A percentile compares a stretch with the other conserved stretches of the same genome.
Evolutionary conservation across 2,113 vertebrate genomes (phyloP).

Genomic region (Pterocles gutturalis): DNA sequence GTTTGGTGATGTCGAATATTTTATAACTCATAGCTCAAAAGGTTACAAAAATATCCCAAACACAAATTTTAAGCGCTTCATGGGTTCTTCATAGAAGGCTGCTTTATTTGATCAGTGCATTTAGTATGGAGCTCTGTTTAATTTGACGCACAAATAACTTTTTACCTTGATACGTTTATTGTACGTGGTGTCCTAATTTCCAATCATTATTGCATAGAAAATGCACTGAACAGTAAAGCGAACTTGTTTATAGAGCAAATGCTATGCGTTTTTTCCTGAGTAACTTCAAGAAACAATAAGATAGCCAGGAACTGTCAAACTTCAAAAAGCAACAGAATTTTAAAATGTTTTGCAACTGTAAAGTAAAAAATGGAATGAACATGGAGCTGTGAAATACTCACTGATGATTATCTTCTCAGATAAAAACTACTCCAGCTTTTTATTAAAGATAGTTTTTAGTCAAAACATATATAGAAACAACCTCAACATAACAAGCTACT

Average conservation of each 20-base stretch:
- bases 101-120: slow-evolving; percentile 72
- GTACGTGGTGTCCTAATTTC: not conserved
- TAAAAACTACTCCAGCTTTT: slow-evolving; percentile 91
- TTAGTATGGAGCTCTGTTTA: not conserved
- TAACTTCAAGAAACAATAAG: slow-evolving; percentile 72
- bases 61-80: slow-evolving; percentile 66
- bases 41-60: slow-evolving; percentile 74
- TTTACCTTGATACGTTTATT: not conserved
- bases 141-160: not conserved
- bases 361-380: slow-evolving; percentile 87
- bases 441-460: slow-evolving; percentile 90
- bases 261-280: slow-evolving; percentile 73
- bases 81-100: slow-evolving; percentile 51
- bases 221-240: slow-evolving; percentile 78
- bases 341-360: slow-evolving; percentile 79
- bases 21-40: slow-evolving; percentile 70
- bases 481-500: slow-evolving; percentile 57
- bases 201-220: slow-evolving; percentile 16
- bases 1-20: slow-evolving; percentile 79
- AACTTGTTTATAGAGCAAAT: slow-evolving; percentile 72
- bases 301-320: slow-evolving; percentile 76
- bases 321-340: slow-evolving; percentile 80
- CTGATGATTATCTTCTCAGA: slow-evolving; percentile 89
- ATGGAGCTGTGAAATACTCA: slow-evolving; percentile 94
- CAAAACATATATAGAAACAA: slow-evolving; percentile 74